These are phyloP conservation scores for Malacoctenus gilli DNA, from an alignment of 2,797 vertebrate genomes.

Conservation along the genomic window DNA sequence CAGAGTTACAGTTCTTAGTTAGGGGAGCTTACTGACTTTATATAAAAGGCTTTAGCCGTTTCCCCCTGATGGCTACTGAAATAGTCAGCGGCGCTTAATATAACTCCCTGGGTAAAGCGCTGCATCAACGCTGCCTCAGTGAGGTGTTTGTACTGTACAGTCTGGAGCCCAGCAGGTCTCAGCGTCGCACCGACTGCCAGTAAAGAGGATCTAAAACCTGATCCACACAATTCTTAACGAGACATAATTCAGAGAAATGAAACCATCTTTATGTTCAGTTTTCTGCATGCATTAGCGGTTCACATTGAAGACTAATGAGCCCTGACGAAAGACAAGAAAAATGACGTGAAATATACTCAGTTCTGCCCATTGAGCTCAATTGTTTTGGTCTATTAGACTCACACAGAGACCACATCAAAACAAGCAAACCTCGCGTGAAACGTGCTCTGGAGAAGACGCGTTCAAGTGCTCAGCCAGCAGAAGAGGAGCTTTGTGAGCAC, in stretches of 20 bases:
- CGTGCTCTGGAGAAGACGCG: neutral
- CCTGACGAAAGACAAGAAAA: neutral
- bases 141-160: constrained; percentile 1
- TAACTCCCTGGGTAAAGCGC: neutral
- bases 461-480: neutral
- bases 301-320: neutral
- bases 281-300: neutral
- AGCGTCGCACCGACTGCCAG: neutral
- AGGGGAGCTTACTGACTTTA: neutral
- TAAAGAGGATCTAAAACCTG: neutral
- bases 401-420: constrained; percentile 13
- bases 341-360: neutral
- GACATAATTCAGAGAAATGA: too few species aligned
- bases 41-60: neutral
- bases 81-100: neutral
- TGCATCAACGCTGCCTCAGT: neutral
- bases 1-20: constrained; percentile 1
- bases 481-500: constrained; percentile 8
- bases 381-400: constrained; percentile 13
- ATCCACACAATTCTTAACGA: neutral
- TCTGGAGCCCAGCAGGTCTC: constrained; percentile 24
- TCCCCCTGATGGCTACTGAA: neutral
- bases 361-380: constrained; percentile 1
- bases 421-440: constrained; percentile 13
- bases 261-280: too few species aligned